Evolutionary conservation across 2,888 invertebrate genomes (phyloP).

Genomic region (Cerceris rybyensis): DNA sequence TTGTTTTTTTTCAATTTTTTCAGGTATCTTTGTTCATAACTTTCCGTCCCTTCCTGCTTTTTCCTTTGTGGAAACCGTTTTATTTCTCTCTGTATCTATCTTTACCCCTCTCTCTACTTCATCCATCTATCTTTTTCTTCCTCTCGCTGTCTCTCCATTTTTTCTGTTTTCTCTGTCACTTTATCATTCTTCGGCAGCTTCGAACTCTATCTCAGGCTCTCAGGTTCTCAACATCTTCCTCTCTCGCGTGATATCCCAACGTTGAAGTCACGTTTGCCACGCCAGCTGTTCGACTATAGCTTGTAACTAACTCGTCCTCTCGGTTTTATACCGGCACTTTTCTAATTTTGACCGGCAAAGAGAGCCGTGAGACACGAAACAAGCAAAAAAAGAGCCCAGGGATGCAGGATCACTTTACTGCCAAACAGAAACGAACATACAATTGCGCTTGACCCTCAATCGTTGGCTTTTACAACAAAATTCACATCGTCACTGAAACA

Average conservation of each 20-base stretch:
- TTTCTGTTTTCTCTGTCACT: no score
- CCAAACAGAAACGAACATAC: constrained; percentile 52
- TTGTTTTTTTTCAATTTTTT: no score
- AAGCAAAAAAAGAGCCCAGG: constrained; percentile 8
- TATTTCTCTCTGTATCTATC: not conserved
- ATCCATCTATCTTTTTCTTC: no score
- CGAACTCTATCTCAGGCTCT: no score
- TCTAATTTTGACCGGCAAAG: constrained; percentile 68
- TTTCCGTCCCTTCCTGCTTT: constrained; percentile 6
- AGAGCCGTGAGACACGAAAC: constrained; percentile 21
- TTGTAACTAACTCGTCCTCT: constrained; percentile 62
- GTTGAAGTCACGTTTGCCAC: constrained; percentile 29
- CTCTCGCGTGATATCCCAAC: constrained; percentile 57
- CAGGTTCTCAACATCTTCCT: not conserved
- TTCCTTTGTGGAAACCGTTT: not conserved
- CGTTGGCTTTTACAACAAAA: no score
- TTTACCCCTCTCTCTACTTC: constrained; percentile 12
- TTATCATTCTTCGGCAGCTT: no score
- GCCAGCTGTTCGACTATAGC: constrained; percentile 57
- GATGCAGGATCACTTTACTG: not conserved
- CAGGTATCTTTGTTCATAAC: not conserved
- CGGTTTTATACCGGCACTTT: constrained; percentile 71
- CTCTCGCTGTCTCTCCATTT: no score
- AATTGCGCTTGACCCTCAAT: not conserved
- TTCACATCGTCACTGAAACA: no score